A percentile compares a stretch with the other conserved stretches of the same genome.
These are phyloP conservation scores for Clostera curtula DNA, from an alignment of 2,888 invertebrate genomes.

Conservation along the genomic window DNA sequence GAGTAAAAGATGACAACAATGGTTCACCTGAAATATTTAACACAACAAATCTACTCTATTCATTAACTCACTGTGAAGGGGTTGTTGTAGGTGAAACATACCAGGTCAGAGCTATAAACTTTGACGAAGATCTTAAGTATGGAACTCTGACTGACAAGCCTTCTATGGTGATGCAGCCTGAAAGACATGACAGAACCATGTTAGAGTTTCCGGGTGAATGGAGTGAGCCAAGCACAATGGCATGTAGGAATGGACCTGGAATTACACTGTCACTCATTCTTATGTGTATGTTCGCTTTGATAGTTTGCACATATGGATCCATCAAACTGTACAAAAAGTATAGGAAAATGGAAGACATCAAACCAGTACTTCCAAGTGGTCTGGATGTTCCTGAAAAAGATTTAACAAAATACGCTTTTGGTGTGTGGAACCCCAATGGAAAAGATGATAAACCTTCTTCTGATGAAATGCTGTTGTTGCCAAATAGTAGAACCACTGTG, in stretches of 20 bases:
- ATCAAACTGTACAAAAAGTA: slow-evolving; percentile 76
- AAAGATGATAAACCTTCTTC: slow-evolving; percentile 65
- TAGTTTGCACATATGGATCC: slow-evolving; percentile 44
- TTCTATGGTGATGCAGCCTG: slow-evolving; percentile 34
- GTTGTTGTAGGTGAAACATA: slow-evolving; percentile 46
- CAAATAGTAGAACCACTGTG: slow-evolving; percentile 46
- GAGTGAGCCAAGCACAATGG: slow-evolving; percentile 48
- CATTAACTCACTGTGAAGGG: slow-evolving; percentile 46
- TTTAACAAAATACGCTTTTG: slow-evolving; percentile 53
- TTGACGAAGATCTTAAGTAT: slow-evolving; percentile 46
- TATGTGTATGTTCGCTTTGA: slow-evolving; percentile 40
- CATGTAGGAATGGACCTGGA: slow-evolving; percentile 46
- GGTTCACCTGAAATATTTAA: slow-evolving; percentile 33
- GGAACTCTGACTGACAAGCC: slow-evolving; percentile 36
- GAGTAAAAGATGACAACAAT: slow-evolving; percentile 40
- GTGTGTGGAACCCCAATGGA: slow-evolving; percentile 50
- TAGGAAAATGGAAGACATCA: slow-evolving; percentile 79
- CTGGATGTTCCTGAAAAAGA: slow-evolving; percentile 68
- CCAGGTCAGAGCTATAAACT: slow-evolving; percentile 58
- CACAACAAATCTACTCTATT: slow-evolving; percentile 34
- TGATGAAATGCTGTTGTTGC: slow-evolving; percentile 61
- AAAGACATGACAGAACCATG: slow-evolving; percentile 15
- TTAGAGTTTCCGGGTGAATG: slow-evolving; percentile 48
- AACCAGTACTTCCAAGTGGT: slow-evolving; percentile 80
- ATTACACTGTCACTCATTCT: slow-evolving; percentile 47